A percentile compares a stretch with the other conserved stretches of the same genome.
These are phyloP conservation scores for Megaceryle maxima DNA, from an alignment of 2,113 vertebrate genomes.

Conservation along the genomic window DNA sequence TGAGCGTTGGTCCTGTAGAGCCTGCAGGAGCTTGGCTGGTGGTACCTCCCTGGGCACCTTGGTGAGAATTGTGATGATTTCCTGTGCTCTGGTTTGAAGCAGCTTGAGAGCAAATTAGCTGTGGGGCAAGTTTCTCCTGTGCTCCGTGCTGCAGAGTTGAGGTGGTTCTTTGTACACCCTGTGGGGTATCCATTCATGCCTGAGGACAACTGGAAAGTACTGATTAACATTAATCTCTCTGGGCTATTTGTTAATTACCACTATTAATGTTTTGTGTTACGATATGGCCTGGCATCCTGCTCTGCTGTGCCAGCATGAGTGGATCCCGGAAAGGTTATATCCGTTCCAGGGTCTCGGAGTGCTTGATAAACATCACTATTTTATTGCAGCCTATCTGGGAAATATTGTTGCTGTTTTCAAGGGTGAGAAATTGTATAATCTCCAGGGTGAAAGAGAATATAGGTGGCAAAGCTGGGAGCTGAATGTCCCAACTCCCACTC, in stretches of 20 bases:
- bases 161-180: neutral
- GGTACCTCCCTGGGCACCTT: neutral
- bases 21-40: neutral
- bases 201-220: neutral
- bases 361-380: neutral
- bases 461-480: neutral
- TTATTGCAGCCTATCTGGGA: conserved; percentile 20
- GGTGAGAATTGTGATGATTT: neutral
- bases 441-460: neutral
- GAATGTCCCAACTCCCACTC: conserved; percentile 4
- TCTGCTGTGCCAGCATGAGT: neutral
- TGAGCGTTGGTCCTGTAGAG: fast-evolving
- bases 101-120: neutral
- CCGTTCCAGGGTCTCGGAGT: neutral
- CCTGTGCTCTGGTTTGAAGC: neutral
- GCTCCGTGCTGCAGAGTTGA: fast-evolving
- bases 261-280: neutral
- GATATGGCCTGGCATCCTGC: neutral
- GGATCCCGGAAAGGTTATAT: neutral
- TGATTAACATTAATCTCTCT: neutral
- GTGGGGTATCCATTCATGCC: neutral
- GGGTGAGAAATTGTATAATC: neutral
- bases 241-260: conserved; percentile 4
- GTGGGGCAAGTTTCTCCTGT: neutral
- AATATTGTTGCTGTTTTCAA: neutral